phyloP scores from a whole-genome alignment of 2,113 vertebrate genomes.

The Oreochromis aureus region DNA sequence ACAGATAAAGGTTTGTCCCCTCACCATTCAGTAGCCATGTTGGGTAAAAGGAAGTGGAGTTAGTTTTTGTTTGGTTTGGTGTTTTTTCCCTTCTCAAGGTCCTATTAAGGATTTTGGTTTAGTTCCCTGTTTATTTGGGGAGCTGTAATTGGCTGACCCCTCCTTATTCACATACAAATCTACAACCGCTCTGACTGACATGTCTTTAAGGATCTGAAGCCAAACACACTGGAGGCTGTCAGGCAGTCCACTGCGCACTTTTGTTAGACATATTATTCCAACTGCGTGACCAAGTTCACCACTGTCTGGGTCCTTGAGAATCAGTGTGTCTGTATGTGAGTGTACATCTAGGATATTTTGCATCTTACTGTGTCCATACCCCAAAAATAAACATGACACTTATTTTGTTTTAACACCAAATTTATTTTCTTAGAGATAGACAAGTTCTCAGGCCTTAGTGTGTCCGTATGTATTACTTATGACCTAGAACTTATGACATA shows the following conservation, averaged over 20 bases:
- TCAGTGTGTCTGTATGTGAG: neutral
- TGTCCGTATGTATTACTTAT: neutral
- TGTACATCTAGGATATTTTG: neutral
- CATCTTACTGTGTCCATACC: neutral
- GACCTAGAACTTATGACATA: constrained; percentile 12
- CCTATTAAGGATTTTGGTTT: neutral
- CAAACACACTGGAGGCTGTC: constrained; percentile 11
- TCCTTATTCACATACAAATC: neutral
- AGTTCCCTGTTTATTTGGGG: neutral
- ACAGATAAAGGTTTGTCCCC: constrained; percentile 37
- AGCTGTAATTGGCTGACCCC: constrained; percentile 1
- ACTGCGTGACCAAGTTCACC: constrained; percentile 8
- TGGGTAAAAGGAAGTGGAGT: neutral
- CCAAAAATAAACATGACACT: neutral
- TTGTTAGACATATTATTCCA: constrained; percentile 28
- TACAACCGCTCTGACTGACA: neutral
- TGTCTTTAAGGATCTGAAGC: neutral
- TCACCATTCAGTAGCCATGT: neutral
- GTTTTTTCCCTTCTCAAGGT: neutral
- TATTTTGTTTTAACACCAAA: neutral
- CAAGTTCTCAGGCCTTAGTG: neutral
- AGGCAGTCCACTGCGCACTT: constrained; percentile 27
- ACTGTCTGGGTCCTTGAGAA: neutral
- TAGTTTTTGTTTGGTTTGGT: neutral
- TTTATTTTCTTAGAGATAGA: neutral